phyloP scores from a whole-genome alignment of 2,888 invertebrate genomes.

The Spisula solida region DNA sequence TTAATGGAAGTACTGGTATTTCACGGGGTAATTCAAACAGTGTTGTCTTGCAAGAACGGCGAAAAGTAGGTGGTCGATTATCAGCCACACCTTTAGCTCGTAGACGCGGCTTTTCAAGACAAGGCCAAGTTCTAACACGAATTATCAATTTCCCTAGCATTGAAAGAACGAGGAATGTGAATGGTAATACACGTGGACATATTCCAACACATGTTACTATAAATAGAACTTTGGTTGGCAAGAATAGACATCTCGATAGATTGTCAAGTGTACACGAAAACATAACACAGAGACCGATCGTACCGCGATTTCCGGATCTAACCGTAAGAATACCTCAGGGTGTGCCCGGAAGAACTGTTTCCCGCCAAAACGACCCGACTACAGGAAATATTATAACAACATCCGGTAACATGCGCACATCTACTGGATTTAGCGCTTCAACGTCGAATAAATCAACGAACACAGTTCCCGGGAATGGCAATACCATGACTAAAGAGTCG shows the following conservation, averaged over 20 bases:
- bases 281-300: not conserved
- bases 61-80: constrained; percentile 24
- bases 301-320: not conserved
- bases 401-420: not conserved
- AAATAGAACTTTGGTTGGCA: not conserved
- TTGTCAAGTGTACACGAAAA: not conserved
- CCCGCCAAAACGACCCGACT: not conserved
- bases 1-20: not conserved
- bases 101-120: not conserved
- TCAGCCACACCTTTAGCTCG: not conserved
- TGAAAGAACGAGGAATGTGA: not conserved
- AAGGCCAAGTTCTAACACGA: not conserved
- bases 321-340: not conserved
- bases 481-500: not conserved
- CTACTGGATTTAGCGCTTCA: not conserved
- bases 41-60: not conserved
- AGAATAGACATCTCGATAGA: not conserved
- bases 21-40: not conserved
- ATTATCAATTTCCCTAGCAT: not conserved
- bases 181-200: not conserved
- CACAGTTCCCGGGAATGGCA: not conserved
- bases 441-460: not conserved
- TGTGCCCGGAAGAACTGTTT: not conserved
- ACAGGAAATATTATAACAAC: not conserved
- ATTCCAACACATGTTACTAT: not conserved